These are phyloP conservation scores for Alectoris magna DNA, from an alignment of 2,797 vertebrate genomes.

Conservation along the genomic window DNA sequence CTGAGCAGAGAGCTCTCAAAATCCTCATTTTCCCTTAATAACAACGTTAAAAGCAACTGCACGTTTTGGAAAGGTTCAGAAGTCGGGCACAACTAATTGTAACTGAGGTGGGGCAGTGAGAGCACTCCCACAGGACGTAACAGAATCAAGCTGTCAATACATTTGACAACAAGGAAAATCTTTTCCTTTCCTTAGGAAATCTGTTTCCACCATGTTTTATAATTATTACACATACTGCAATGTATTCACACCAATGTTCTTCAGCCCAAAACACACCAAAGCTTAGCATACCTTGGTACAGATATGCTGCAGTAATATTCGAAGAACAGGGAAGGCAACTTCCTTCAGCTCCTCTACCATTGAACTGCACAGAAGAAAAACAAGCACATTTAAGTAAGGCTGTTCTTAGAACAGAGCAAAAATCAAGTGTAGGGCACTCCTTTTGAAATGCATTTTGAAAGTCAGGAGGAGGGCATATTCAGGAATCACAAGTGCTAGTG, in stretches of 20 bases:
- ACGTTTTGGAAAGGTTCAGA: not conserved
- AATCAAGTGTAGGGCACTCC: not conserved
- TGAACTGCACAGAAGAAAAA: conserved; percentile 77
- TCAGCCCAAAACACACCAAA: not conserved
- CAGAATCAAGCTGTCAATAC: not conserved
- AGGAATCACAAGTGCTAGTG: accelerated
- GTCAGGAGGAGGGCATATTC: accelerated
- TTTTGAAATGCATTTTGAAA: not conserved
- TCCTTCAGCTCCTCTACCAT: conserved; percentile 87
- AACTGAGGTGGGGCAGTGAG: not conserved
- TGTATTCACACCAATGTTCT: accelerated
- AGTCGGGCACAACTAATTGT: not conserved
- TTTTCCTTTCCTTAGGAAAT: not conserved
- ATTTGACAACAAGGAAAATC: not conserved
- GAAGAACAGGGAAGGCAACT: conserved; percentile 81
- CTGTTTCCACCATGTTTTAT: not conserved
- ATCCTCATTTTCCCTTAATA: not conserved
- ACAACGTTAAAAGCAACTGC: not conserved
- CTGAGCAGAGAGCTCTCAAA: not conserved
- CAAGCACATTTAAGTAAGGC: not conserved
- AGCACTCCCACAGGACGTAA: not conserved
- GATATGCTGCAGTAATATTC: conserved; percentile 90
- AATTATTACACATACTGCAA: accelerated
- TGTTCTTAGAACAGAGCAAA: not conserved
- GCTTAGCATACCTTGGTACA: conserved; percentile 86